Evolutionary conservation across 1,140 invertebrate species (phyloP).

Genomic region (Nephila pilipes): DNA sequence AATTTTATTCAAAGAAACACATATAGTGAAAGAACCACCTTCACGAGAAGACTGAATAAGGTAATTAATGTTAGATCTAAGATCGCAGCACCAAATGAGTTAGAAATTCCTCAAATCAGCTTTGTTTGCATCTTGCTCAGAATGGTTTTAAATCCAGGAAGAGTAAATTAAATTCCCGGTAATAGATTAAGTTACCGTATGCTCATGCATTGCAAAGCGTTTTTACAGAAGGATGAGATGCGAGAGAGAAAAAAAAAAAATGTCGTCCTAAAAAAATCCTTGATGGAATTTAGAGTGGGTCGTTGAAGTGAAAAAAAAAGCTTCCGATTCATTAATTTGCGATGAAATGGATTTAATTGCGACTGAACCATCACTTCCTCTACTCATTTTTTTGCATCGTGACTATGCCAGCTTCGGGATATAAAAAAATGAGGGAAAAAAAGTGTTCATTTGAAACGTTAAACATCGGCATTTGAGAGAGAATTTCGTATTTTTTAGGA

Average conservation of each 20-base stretch:
- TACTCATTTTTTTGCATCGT: not conserved
- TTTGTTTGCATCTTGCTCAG: conserved; percentile 7
- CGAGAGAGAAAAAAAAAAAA: not conserved
- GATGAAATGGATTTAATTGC: conserved; percentile 75
- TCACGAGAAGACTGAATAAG: not conserved
- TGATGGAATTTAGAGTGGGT: conserved; percentile 69
- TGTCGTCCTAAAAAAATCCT: not conserved
- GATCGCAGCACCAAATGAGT: conserved; percentile 8
- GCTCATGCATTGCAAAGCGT: conserved; percentile 6
- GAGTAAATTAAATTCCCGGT: conserved; percentile 60
- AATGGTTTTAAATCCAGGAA: conserved; percentile 33
- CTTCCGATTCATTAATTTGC: conserved; percentile 72
- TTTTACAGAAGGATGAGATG: not conserved
- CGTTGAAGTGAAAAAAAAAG: conserved; percentile 34
- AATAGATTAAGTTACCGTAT: conserved; percentile 66
- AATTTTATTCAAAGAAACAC: not conserved
- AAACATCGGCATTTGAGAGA: not conserved
- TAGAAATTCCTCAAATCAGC: conserved; percentile 26
- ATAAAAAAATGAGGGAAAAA: conserved; percentile 4
- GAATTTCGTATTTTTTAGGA: not conserved
- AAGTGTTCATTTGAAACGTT: not conserved
- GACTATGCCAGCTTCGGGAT: not conserved
- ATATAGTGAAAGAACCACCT: not conserved
- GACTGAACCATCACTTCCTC: conserved; percentile 29
- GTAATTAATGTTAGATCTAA: conserved; percentile 40